These are phyloP conservation scores for Cassiopea xamachana DNA, from an alignment of 30 jellyfish, hydroid and myxozoan genomes.

Conservation along the genomic window DNA sequence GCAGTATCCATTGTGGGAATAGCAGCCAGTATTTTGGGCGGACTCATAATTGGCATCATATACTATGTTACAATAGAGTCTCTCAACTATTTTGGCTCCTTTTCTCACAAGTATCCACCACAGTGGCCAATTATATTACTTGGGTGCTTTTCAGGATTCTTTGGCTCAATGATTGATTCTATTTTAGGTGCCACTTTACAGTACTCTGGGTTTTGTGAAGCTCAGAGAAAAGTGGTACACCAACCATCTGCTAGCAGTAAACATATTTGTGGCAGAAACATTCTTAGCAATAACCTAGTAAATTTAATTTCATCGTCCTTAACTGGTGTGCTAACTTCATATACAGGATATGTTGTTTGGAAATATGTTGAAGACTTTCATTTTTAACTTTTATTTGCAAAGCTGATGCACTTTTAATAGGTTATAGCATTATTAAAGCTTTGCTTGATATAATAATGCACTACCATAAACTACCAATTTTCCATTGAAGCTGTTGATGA, in stretches of 20 bases:
- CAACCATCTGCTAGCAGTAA: constrained; percentile 58
- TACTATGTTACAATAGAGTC: constrained; percentile 7
- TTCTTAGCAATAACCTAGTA: constrained; percentile 64
- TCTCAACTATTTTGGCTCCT: constrained; percentile 29
- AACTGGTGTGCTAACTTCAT: constrained; percentile 76
- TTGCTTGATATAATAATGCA: no score
- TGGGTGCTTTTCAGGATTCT: constrained; percentile 74
- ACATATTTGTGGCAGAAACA: constrained; percentile 71
- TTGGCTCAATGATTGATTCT: constrained; percentile 87
- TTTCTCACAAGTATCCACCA: constrained; percentile 62
- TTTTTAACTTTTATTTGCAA: no score
- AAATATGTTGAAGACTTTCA: constrained; percentile 6
- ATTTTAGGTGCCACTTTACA: constrained; percentile 88
- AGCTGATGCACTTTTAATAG: no score
- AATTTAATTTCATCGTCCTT: constrained; percentile 72
- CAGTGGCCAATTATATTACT: constrained; percentile 81
- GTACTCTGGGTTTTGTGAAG: constrained; percentile 83
- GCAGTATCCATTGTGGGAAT: constrained; percentile 81
- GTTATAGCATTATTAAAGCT: no score
- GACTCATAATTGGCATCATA: constrained; percentile 73
- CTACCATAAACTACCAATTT: no score
- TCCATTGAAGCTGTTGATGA: no score
- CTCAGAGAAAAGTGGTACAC: constrained; percentile 70
- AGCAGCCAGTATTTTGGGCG: constrained; percentile 84
- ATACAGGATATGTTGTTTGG: constrained; percentile 68